Evolutionary conservation across 2,113 vertebrate species (phyloP).

Genomic region (Lonchura striata): DNA sequence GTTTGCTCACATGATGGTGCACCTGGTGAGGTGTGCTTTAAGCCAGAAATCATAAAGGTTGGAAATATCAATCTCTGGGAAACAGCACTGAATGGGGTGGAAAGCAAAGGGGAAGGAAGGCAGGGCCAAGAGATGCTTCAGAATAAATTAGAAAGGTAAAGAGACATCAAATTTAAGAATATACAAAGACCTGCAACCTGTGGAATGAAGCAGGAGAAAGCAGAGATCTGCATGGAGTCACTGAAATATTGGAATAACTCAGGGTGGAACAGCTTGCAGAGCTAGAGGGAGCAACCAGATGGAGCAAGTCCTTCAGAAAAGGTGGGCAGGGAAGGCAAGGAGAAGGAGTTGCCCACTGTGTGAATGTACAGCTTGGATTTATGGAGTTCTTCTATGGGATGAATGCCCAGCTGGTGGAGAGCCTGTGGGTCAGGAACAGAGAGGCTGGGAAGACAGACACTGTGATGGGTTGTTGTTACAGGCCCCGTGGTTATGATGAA

Average conservation of each 20-base stretch:
- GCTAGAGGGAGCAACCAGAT: not conserved
- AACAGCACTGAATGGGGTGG: not conserved
- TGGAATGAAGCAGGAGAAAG: not conserved
- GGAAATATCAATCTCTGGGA: not conserved
- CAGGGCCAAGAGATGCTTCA: not conserved
- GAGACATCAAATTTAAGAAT: not conserved
- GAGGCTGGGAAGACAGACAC: not conserved
- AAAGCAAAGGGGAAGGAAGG: not conserved
- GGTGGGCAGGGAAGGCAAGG: not conserved
- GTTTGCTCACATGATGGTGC: not conserved
- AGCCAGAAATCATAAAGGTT: not conserved
- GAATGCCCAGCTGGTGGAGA: not conserved
- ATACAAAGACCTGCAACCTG: not conserved
- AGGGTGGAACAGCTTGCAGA: not conserved
- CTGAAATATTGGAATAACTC: not conserved
- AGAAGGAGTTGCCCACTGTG: not conserved
- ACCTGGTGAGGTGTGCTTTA: not conserved
- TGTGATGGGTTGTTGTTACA: not conserved
- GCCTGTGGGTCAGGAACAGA: not conserved
- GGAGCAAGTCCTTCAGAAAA: not conserved
- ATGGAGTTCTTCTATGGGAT: rapidly evolving
- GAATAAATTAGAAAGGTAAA: not conserved
- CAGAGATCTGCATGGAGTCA: not conserved
- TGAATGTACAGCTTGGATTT: not conserved
- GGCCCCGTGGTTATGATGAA: not conserved